A percentile compares a stretch with the other conserved stretches of the same genome.
Conservation (phyloP, 1,140 invertebrate species). For the Orussus abietinus region DNA sequence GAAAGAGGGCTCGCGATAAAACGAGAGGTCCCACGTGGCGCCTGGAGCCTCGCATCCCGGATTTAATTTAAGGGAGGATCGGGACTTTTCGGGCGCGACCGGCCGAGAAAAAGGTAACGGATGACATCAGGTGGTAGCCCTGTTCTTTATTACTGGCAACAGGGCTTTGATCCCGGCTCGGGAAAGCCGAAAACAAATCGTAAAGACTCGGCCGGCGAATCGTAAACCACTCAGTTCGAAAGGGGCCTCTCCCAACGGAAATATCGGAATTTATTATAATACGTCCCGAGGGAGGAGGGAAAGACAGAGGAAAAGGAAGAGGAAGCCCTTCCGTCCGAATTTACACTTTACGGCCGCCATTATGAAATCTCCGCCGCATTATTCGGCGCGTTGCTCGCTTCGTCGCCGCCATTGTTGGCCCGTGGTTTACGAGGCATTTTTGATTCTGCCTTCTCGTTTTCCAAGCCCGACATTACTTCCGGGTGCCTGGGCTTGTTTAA, state of each 20-base stretch:
- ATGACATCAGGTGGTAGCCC: constrained; percentile 30
- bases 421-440: constrained; percentile 38
- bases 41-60: too few species aligned
- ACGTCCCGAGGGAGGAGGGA: constrained; percentile 18
- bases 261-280: constrained; percentile 39
- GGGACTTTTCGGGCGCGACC: too few species aligned
- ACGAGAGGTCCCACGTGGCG: too few species aligned
- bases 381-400: constrained; percentile 35
- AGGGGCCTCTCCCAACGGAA: constrained; percentile 20
- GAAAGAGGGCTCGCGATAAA: too few species aligned
- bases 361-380: constrained; percentile 28
- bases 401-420: constrained; percentile 32
- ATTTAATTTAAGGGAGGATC: too few species aligned
- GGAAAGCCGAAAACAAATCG: constrained; percentile 39
- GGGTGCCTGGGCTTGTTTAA: constrained; percentile 34
- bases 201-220: constrained; percentile 29
- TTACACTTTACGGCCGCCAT: constrained; percentile 32
- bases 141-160: constrained; percentile 35
- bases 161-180: constrained; percentile 26
- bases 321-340: constrained; percentile 9
- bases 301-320: constrained; percentile 13
- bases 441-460: constrained; percentile 19
- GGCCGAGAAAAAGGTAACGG: constrained; percentile 22
- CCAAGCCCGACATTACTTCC: constrained; percentile 35
- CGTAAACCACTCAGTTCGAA: constrained; percentile 30